Evolutionary conservation across 2,888 invertebrate genomes (phyloP).

Genomic region (Proisotoma minuta): DNA sequence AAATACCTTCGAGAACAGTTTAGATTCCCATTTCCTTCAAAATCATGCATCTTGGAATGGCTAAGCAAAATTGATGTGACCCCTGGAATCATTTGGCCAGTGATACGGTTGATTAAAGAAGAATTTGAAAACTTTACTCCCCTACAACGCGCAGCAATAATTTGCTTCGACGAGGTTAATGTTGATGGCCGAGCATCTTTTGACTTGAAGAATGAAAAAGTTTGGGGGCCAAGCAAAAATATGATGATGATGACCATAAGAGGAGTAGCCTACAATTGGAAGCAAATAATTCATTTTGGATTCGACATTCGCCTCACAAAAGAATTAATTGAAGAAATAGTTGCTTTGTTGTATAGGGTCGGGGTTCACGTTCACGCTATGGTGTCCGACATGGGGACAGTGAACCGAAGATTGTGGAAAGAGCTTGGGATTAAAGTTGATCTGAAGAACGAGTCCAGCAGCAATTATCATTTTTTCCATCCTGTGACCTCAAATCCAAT

Average conservation of each 20-base stretch:
- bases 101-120: background rate
- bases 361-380: conserved; percentile 16
- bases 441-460: background rate
- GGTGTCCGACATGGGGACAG: conserved; percentile 26
- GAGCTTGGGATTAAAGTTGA: conserved; percentile 12
- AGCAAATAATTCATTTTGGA: conserved; percentile 33
- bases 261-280: conserved; percentile 31
- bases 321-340: conserved; percentile 16
- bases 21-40: background rate
- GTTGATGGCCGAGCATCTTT: conserved; percentile 9
- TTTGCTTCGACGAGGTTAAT: conserved; percentile 24
- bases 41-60: background rate
- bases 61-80: background rate
- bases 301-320: conserved; percentile 26
- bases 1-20: background rate
- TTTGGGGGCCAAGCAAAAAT: conserved; percentile 32
- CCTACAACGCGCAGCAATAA: background rate
- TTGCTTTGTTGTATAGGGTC: conserved; percentile 12
- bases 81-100: conserved; percentile 5
- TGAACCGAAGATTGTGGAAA: conserved; percentile 29
- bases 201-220: conserved; percentile 21
- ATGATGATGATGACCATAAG: conserved; percentile 31
- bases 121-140: conserved; percentile 6
- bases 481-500: background rate
- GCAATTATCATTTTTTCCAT: conserved; percentile 14